phyloP scores from a whole-genome alignment of 2,113 vertebrate species.

The Egretta garzetta region DNA sequence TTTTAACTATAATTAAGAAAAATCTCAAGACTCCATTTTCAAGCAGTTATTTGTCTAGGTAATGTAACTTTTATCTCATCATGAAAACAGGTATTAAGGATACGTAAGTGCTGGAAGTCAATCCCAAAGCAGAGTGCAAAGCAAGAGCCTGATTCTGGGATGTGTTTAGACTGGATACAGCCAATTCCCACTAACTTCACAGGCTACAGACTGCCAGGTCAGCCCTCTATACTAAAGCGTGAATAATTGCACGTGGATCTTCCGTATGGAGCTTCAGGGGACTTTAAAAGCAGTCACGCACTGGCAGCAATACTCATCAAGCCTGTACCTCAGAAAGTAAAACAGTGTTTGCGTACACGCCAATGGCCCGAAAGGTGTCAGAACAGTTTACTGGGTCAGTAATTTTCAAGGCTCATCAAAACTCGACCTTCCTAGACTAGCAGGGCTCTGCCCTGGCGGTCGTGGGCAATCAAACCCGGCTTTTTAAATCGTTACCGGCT shows the following conservation, averaged over 20 bases:
- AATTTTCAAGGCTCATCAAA: neutral
- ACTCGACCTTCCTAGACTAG: neutral
- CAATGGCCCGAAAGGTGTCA: neutral
- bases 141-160: neutral
- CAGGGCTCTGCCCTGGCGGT: neutral
- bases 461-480: neutral
- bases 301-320: neutral
- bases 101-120: neutral
- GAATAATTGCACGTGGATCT: neutral
- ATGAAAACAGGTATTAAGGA: neutral
- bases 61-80: neutral
- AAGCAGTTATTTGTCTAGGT: neutral
- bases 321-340: neutral
- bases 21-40: neutral
- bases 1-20: neutral
- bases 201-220: neutral
- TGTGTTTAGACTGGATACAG: neutral
- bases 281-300: neutral
- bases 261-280: neutral
- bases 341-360: rapidly evolving
- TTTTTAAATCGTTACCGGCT: neutral
- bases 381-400: neutral
- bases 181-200: neutral
- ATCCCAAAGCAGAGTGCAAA: neutral
- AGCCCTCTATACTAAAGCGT: rapidly evolving